phyloP scores from a whole-genome alignment of 1,140 invertebrate species.

The Tenebrio molitor region DNA sequence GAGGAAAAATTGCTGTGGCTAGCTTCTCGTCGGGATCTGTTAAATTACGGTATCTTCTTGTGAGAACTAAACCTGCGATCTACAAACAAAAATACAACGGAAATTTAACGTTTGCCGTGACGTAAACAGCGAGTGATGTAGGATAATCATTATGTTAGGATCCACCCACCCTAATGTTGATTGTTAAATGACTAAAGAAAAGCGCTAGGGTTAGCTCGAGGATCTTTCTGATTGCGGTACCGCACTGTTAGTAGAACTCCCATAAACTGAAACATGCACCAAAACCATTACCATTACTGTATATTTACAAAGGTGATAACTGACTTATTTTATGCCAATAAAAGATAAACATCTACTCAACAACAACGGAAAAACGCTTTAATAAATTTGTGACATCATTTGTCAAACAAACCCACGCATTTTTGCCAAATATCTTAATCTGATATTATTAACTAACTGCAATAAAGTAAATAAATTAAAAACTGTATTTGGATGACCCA shows the following conservation, averaged over 20 bases:
- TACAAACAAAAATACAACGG: conserved; percentile 62
- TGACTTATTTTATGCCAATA: no score
- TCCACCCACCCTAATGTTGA: conserved; percentile 65
- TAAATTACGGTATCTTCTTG: conserved; percentile 81
- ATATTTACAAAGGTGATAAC: background rate
- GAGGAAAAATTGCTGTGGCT: conserved; percentile 78
- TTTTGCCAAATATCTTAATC: no score
- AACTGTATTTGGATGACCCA: no score
- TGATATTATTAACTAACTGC: no score
- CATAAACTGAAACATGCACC: conserved; percentile 84
- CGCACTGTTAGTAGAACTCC: conserved; percentile 97
- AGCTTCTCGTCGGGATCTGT: conserved; percentile 77
- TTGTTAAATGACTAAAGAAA: conserved; percentile 86
- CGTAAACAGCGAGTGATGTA: background rate
- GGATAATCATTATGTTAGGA: conserved; percentile 43
- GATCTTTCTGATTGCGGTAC: conserved; percentile 98
- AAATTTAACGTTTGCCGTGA: background rate
- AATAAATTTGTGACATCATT: no score
- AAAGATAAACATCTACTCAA: no score
- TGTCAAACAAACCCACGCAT: no score
- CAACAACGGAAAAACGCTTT: no score
- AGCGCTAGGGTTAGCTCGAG: conserved; percentile 94
- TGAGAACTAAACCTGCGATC: conserved; percentile 82
- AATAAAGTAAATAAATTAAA: no score
- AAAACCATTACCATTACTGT: conserved; percentile 32